Percentiles rank a stretch among this genome's conserved stretches.
Evolutionary conservation across 2,888 invertebrate species (phyloP).

Genomic region (Bursaphelenchus okinawaensis): DNA sequence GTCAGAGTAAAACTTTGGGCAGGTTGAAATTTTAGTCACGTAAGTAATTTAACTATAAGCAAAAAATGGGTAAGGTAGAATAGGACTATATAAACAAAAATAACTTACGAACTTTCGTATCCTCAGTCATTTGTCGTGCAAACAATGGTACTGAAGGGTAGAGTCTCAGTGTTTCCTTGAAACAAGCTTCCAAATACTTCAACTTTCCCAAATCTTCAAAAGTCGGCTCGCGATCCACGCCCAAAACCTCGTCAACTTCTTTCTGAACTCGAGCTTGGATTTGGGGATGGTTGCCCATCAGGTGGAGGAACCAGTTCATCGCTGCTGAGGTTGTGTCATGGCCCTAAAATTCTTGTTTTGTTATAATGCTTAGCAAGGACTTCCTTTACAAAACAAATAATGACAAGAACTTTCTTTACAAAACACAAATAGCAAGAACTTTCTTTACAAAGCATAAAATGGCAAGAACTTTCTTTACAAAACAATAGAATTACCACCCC

Average conservation of each 20-base stretch:
- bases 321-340: constrained; percentile 80
- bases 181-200: constrained; percentile 50
- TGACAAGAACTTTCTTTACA: no score
- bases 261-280: constrained; percentile 67
- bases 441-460: no score
- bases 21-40: no score
- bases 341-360: constrained; percentile 65
- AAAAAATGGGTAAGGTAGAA: background rate
- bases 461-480: no score
- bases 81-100: background rate
- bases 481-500: no score
- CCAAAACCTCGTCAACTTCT: constrained; percentile 58
- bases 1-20: no score
- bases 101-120: constrained; percentile 46
- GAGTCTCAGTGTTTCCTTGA: constrained; percentile 55
- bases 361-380: no score
- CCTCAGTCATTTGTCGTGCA: constrained; percentile 56
- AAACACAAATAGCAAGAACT: no score
- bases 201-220: constrained; percentile 51
- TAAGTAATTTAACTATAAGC: background rate
- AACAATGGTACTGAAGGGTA: constrained; percentile 56
- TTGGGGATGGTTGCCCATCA: constrained; percentile 75
- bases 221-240: constrained; percentile 41
- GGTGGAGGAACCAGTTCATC: constrained; percentile 77
- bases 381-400: no score